Base-by-base conservation (phyloP, 2,113 vertebrate genomes). In the Carassius carassius region DNA sequence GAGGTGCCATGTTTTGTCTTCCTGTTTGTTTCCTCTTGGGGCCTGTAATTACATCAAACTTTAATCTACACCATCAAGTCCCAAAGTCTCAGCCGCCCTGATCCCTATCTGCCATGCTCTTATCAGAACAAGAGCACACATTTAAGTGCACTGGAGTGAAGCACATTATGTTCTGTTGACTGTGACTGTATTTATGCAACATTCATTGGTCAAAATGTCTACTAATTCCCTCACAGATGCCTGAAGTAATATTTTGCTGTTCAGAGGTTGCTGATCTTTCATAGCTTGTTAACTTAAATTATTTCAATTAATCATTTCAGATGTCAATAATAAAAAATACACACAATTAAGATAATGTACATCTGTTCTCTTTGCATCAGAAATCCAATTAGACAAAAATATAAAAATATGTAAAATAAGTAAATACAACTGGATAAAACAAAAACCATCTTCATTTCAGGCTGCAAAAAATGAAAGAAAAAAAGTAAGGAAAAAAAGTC, bases 51-150 rank as follows among this genome's bases (percentile, higher is more conserved):
- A 4, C 70, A 56, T 78, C 60, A 86, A 11, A 41, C 41, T 41
- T 41, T 9, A 41, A 47, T 87, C 51, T 21, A 60, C 56, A 78
- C 73, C 73, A 75, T 75, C 47, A 49, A 32, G 14, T 12, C n/a
- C 35, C 37, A 5, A 70, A 54, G 73, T 82, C 65, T 89, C 86
- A 76, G 85, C 89, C 89, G 76, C 90, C 89, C 90, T 87, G 92
- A 94, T 93, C 86, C 54, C 91, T 91, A 94, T 94, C 93, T 90
- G 41, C 37, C 60, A 81, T 84, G 84, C 62, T 87, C 80, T 86
- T 89, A 87, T 88, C 92, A 91, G 88, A 78, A 85, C 81, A 17
- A 25, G 67, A 5, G 3, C 0, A 6, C 84, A 67, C 62, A 84
- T 76, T 84, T 47, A 63, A 49, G 49, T 47, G 35, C 69, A 70